Conservation (phyloP, 2,797 vertebrate genomes). For the Hypotaenidia okinawae region DNA sequence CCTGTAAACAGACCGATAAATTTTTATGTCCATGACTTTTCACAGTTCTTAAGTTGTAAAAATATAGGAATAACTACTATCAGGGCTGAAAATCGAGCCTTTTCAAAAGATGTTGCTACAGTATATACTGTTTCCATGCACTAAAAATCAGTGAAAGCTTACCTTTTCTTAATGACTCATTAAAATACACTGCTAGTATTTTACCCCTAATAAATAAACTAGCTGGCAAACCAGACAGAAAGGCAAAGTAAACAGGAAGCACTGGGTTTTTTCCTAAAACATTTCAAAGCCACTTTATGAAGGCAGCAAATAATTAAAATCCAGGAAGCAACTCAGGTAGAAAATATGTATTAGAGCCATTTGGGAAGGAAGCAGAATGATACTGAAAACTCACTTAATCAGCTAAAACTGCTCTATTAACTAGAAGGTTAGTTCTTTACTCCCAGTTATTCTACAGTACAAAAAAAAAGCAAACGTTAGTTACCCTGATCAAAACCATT, state of each 20-base stretch:
- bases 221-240: neutral
- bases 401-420: neutral
- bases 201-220: neutral
- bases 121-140: neutral
- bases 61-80: neutral
- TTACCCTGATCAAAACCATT: constrained; percentile 93
- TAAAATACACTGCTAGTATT: neutral
- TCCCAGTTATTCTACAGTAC: neutral
- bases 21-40: neutral
- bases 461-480: neutral
- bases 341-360: neutral
- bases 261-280: neutral
- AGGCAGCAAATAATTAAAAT: neutral
- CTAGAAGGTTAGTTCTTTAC: neutral
- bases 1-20: neutral
- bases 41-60: neutral
- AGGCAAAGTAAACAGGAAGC: neutral
- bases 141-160: neutral
- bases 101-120: neutral
- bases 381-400: neutral
- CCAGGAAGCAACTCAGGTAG: neutral
- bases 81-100: neutral
- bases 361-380: neutral
- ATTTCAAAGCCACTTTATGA: neutral
- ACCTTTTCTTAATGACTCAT: neutral